Evolutionary conservation across 2,888 invertebrate species (phyloP), one percentile per base, ranked within the genome.

Genomic region (Sphaerophoria taeniata): DNA sequence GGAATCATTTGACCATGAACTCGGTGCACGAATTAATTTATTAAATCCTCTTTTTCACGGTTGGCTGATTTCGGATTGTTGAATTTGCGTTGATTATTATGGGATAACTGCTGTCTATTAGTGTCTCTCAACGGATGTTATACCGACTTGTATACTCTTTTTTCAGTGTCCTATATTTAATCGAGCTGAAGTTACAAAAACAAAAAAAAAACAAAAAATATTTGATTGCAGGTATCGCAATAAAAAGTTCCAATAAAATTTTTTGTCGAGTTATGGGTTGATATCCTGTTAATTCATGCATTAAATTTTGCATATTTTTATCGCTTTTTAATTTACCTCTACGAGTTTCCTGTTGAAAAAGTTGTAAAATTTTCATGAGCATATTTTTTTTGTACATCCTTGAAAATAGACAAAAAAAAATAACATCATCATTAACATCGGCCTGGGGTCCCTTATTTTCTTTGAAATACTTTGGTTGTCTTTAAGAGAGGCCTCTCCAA

Each of bases 1-100:
- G 73, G 75, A 79, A 72, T 75, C 55, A 84, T 79, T 80, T 84
- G 75, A 84, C 79, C 74, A 61, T 84, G 75, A 79, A 84, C 45
- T 75, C 67, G 9, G 11, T 2, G 43, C 24, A 31, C 24, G 67
- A 60, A 80, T 80, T 72, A 79, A 79, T 72, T 72, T 61, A 61
- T 79, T 79, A 72, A 79, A 71, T 75, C 47, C 70, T 60, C 45
- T 24, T 71, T 67, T 79, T 70, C 63, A 83, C 78, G 78, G 74
- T 70, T 74, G 73, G 69, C 78, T 78, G 51, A 72, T 78, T 83
- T 78, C 24, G 51, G 61, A 70, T 71, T 79, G 73, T 51, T 69
- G 39, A 77, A 72, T 82, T 81, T 65, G 47, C 65, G 39, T 81
- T 69, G 61, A 74, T 70, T n/a, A n/a, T n/a, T 80, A 49, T 49